Base-by-base conservation (phyloP, 2,113 vertebrate genomes). In the Thunnus thynnus region DNA sequence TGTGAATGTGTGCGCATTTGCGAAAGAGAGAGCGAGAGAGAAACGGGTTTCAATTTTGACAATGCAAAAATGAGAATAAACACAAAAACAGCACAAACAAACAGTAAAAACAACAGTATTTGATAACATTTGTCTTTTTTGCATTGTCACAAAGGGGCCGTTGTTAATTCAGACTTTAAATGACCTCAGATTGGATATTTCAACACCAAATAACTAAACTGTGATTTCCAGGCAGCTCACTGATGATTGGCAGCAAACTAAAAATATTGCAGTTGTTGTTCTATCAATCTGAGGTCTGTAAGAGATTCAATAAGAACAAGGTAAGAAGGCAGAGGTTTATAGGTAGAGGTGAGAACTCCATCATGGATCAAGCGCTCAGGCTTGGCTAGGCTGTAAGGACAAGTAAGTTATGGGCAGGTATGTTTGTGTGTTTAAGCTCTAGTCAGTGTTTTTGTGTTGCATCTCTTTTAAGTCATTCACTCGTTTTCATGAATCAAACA, bases 401-500 rank as follows among this genome's bases (percentile, higher is more conserved):
- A 90, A 93, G 89, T 89, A 86, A 89, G 90, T 91, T 85, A 65
- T 78, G 75, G 82, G 72, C 82, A 90, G 90, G 90, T 93, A 90
- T 86, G 90, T 94, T 70, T 91, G 55, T 86, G 60, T 92, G 77
- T 87, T 70, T 5, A 71, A 80, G 54, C 64, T 85, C n/a, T 76
- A 88, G 86, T 90, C 86, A 82, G 77, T 90, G 90, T 91, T 88
- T 88, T 72, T 87, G 78, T 90, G 83, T 82, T 46, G 67, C 89
- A 75, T 88, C 86, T 83, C 62, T 86, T 91, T 84, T 47, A 64
- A 88, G 47, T 73, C 90, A 89, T 82, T 80, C 90, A 91, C 95
- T 91, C 85, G 92, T 95, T 94, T 91, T 93, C 95, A 95, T 95
- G 61, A 93, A 92, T 95, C 95, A 82, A 83, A 76, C 82, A 91